Conservation (phyloP, 2,888 invertebrate genomes). For the Synanthedon formicaeformis region DNA sequence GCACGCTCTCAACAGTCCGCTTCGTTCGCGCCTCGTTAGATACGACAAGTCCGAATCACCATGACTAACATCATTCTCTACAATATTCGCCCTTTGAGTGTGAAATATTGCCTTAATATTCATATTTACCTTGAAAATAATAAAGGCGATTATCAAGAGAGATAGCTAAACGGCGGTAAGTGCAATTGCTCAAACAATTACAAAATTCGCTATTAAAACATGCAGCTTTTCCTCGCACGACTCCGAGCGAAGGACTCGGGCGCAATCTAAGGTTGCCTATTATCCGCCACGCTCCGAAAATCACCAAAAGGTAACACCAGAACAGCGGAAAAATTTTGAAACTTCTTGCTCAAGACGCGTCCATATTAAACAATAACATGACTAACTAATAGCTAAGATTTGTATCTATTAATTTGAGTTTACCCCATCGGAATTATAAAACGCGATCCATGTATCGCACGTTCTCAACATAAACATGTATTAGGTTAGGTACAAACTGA, state of each 20-base stretch:
- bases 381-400: conserved; percentile 58
- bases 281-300: conserved; percentile 70
- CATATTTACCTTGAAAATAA: conserved; percentile 32
- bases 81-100: conserved; percentile 20
- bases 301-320: conserved; percentile 62
- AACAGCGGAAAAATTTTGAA: conserved; percentile 66
- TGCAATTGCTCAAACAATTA: conserved; percentile 35
- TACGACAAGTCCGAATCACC: conserved; percentile 20
- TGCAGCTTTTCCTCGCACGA: conserved; percentile 57
- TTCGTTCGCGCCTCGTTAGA: conserved; percentile 31
- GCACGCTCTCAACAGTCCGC: conserved; percentile 22
- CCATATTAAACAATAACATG: conserved; percentile 64
- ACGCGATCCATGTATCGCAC: conserved; percentile 17
- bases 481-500: conserved; percentile 14
- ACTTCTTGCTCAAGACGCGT: conserved; percentile 57
- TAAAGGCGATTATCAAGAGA: conserved; percentile 25
- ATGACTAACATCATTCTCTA: conserved; percentile 23
- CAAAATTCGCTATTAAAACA: conserved; percentile 54
- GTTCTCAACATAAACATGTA: conserved; percentile 57
- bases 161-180: conserved; percentile 31
- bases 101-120: conserved; percentile 4
- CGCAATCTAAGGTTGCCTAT: conserved; percentile 67
- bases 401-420: conserved; percentile 64
- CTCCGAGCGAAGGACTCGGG: conserved; percentile 59
- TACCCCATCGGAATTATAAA: conserved; percentile 29